Conservation (phyloP, 1,140 invertebrate species). For the Anoplolepis gracilipes region DNA sequence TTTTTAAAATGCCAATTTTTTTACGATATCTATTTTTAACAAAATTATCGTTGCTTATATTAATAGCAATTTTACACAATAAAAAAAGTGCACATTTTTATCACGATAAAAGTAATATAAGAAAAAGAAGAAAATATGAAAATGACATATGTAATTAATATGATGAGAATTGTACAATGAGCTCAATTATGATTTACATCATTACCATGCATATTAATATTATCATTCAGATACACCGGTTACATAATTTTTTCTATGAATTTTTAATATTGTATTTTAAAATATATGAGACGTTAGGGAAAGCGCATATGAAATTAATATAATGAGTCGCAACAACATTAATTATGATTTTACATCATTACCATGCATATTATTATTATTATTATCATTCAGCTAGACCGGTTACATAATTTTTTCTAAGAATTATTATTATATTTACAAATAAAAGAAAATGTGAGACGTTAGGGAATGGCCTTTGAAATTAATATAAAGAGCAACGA, state of each 20-base stretch:
- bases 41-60: no score
- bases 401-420: not conserved
- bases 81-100: not conserved
- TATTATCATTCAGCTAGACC: not conserved
- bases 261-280: not conserved
- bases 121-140: slow-evolving; percentile 11
- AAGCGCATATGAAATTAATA: not conserved
- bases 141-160: not conserved
- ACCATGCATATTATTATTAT: not conserved
- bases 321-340: not conserved
- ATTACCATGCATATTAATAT: not conserved
- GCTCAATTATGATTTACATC: slow-evolving; percentile 5
- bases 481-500: slow-evolving; percentile 10
- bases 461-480: not conserved
- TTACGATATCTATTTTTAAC: not conserved
- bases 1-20: slow-evolving; percentile 1
- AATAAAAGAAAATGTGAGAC: not conserved
- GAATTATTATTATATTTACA: not conserved
- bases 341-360: slow-evolving; percentile 14
- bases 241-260: not conserved
- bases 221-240: not conserved
- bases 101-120: not conserved
- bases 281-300: not conserved
- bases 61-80: no score
- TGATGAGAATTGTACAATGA: not conserved